Evolutionary conservation across 1,140 invertebrate species (phyloP).

Genomic region (Limonius californicus): DNA sequence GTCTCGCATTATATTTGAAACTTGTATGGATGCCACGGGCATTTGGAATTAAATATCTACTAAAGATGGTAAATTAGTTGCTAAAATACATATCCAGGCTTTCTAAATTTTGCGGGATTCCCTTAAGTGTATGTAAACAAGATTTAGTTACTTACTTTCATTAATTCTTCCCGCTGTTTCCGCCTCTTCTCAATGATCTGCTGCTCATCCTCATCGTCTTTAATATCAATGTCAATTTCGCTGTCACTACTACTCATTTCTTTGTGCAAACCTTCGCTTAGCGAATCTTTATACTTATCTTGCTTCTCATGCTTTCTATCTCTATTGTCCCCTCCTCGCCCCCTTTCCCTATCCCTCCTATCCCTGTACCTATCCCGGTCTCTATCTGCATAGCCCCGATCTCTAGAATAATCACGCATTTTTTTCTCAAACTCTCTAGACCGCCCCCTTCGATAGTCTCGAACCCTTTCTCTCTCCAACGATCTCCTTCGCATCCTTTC

Average conservation of each 20-base stretch:
- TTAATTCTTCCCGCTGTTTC: constrained; percentile 83
- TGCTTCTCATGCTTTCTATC: constrained; percentile 38
- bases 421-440: constrained; percentile 25
- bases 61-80: too few species aligned
- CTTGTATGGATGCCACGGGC: too few species aligned
- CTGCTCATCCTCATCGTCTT: constrained; percentile 91
- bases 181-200: constrained; percentile 87
- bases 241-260: constrained; percentile 57
- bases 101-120: too few species aligned
- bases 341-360: constrained; percentile 33
- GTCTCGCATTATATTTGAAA: too few species aligned
- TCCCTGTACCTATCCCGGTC: constrained; percentile 48
- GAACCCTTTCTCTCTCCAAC: constrained; percentile 41
- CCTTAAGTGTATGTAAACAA: too few species aligned
- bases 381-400: constrained; percentile 37
- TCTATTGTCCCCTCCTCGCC: constrained; percentile 39
- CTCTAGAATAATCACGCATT: constrained; percentile 13
- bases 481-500: constrained; percentile 43
- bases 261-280: constrained; percentile 75
- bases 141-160: constrained; percentile 60
- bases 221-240: constrained; percentile 71
- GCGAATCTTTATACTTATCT: constrained; percentile 74
- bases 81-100: too few species aligned
- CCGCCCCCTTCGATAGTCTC: constrained; percentile 34
- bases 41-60: too few species aligned